Percentiles rank a stretch among this genome's conserved stretches.
phyloP scores from a whole-genome alignment of 2,888 invertebrate genomes.

The Melieria omissa region DNA sequence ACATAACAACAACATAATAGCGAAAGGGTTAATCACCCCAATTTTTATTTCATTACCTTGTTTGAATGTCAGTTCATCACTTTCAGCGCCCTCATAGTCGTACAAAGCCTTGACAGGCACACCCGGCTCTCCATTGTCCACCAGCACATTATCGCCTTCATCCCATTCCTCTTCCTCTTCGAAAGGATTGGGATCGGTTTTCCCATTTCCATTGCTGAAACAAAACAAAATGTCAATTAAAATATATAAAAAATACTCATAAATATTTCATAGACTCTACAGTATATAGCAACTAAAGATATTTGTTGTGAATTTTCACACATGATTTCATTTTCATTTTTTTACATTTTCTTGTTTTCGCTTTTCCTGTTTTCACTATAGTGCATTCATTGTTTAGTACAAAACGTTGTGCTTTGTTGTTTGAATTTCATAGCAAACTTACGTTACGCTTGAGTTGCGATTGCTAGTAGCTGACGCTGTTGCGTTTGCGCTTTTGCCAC shows the following conservation, averaged over 20 bases:
- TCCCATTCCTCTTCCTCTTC: slow-evolving; percentile 85
- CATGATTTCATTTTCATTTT: too few species aligned
- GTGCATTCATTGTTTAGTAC: too few species aligned
- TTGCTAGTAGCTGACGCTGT: slow-evolving; percentile 66
- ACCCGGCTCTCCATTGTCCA: slow-evolving; percentile 93
- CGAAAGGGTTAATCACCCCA: too few species aligned
- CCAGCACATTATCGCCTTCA: slow-evolving; percentile 78
- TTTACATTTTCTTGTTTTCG: too few species aligned
- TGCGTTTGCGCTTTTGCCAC: slow-evolving; percentile 40
- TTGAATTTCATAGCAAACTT: slow-evolving; percentile 58
- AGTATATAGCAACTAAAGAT: neutral
- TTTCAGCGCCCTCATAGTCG: slow-evolving; percentile 97
- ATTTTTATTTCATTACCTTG: slow-evolving; percentile 75
- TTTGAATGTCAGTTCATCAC: slow-evolving; percentile 95
- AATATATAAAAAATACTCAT: neutral
- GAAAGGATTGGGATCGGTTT: slow-evolving; percentile 82
- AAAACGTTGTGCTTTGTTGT: neutral
- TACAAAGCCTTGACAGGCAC: slow-evolving; percentile 95
- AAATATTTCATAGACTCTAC: slow-evolving; percentile 10
- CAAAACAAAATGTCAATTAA: neutral
- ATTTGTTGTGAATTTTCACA: too few species aligned
- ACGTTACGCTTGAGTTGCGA: slow-evolving; percentile 74
- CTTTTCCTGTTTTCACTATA: too few species aligned
- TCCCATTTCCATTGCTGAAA: slow-evolving; percentile 74
- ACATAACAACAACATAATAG: too few species aligned